Percentiles rank a stretch among this genome's conserved stretches.
Evolutionary conservation across 2,113 vertebrate species (phyloP).

Genomic region (Tachuris rubrigastra): DNA sequence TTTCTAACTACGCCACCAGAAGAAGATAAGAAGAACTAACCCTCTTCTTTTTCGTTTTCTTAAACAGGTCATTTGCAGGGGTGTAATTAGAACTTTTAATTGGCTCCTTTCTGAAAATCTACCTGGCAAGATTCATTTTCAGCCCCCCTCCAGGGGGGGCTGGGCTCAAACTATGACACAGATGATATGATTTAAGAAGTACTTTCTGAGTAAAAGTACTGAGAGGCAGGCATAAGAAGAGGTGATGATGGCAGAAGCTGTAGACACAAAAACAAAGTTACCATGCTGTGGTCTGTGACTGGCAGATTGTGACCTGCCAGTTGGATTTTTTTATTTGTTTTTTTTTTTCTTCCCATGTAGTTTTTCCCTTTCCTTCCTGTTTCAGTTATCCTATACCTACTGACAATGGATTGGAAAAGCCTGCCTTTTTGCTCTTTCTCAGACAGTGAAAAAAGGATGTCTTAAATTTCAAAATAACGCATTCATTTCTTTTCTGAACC

Average conservation of each 20-base stretch:
- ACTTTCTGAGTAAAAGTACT: background rate
- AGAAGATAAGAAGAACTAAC: no score
- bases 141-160: no score
- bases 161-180: no score
- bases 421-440: background rate
- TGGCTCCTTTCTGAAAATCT: no score
- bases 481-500: background rate
- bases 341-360: background rate
- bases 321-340: background rate
- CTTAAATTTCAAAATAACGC: background rate
- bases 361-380: background rate
- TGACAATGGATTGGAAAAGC: background rate
- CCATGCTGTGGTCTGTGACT: background rate
- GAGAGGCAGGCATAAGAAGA: background rate
- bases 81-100: no score
- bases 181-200: background rate
- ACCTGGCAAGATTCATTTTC: no score
- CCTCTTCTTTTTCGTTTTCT: no score
- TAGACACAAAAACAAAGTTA: background rate
- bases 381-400: background rate
- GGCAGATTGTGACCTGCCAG: fast-evolving
- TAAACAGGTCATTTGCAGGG: no score
- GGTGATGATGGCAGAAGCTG: background rate
- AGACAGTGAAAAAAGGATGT: background rate
- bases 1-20: no score